Evolutionary conservation across 2,113 vertebrate species (phyloP).

Genomic region (Chaenocephalus aceratus): DNA sequence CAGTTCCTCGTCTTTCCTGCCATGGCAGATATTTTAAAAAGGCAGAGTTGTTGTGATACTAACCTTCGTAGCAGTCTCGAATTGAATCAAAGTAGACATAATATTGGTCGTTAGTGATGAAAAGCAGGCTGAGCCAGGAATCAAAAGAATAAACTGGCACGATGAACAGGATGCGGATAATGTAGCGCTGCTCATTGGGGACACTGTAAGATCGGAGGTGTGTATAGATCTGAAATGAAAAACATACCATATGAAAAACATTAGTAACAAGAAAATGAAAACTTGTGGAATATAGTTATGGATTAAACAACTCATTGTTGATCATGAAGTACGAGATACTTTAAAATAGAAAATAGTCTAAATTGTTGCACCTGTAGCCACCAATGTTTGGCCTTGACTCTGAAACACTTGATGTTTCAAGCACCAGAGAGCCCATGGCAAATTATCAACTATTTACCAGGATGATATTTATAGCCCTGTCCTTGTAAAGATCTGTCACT

Average conservation of each 20-base stretch:
- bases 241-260: slow-evolving; percentile 21
- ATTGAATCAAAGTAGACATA: slow-evolving; percentile 95
- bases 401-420: background rate
- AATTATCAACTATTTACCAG: background rate
- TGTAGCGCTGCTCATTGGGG: slow-evolving; percentile 95
- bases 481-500: background rate
- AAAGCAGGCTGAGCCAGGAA: slow-evolving; percentile 97
- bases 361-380: background rate
- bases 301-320: slow-evolving; percentile 2
- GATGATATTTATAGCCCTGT: slow-evolving; percentile 14
- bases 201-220: slow-evolving; percentile 92
- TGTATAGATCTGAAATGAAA: slow-evolving; percentile 88
- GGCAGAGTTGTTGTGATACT: background rate
- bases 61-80: slow-evolving; percentile 97
- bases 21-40: background rate
- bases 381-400: background rate
- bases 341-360: background rate
- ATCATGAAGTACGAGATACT: background rate
- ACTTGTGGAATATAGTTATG: background rate
- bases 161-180: slow-evolving; percentile 95
- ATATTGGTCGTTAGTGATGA: slow-evolving; percentile 92
- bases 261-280: background rate
- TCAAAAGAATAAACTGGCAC: slow-evolving; percentile 94
- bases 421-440: background rate
- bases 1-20: slow-evolving; percentile 38